Percentiles rank a stretch among this genome's conserved stretches.
These are phyloP conservation scores for Invenusta paracnida DNA, from an alignment of 2,888 invertebrate species.

Conservation along the genomic window DNA sequence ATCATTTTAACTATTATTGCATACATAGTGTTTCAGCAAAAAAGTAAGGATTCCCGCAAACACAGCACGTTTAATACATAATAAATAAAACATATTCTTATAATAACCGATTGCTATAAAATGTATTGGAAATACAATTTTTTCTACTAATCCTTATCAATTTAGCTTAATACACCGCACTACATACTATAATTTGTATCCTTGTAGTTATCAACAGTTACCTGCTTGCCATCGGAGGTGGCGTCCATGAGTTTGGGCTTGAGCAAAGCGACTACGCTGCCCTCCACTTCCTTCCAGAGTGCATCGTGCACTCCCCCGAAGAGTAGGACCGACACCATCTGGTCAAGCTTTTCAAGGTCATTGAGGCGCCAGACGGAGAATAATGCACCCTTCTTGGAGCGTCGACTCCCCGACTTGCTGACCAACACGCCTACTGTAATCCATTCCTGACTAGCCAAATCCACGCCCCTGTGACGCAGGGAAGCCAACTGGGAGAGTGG, in stretches of 20 bases:
- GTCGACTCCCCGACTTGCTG: neutral
- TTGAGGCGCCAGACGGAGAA: constrained; percentile 35
- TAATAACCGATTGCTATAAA: too few species aligned
- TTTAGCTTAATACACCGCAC: too few species aligned
- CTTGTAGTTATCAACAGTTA: too few species aligned
- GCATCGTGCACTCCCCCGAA: constrained; percentile 7
- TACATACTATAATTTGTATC: too few species aligned
- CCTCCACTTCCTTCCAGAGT: constrained; percentile 4
- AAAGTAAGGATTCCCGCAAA: too few species aligned
- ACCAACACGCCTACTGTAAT: constrained; percentile 33
- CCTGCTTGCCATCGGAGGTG: neutral
- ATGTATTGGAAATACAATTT: too few species aligned
- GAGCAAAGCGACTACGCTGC: constrained; percentile 29
- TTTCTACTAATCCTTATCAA: too few species aligned
- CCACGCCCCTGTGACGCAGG: neutral
- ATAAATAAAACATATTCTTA: too few species aligned
- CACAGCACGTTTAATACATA: too few species aligned
- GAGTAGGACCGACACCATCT: constrained; percentile 1
- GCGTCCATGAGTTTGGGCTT: constrained; percentile 11
- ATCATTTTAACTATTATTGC: too few species aligned
- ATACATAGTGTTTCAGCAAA: too few species aligned
- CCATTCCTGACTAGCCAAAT: neutral
- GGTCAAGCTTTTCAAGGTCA: constrained; percentile 30
- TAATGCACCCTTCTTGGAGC: constrained; percentile 12
- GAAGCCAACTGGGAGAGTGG: neutral